These are phyloP conservation scores for Cryptoprocta ferox DNA, from an alignment of 2,797 vertebrate species.

Conservation along the genomic window DNA sequence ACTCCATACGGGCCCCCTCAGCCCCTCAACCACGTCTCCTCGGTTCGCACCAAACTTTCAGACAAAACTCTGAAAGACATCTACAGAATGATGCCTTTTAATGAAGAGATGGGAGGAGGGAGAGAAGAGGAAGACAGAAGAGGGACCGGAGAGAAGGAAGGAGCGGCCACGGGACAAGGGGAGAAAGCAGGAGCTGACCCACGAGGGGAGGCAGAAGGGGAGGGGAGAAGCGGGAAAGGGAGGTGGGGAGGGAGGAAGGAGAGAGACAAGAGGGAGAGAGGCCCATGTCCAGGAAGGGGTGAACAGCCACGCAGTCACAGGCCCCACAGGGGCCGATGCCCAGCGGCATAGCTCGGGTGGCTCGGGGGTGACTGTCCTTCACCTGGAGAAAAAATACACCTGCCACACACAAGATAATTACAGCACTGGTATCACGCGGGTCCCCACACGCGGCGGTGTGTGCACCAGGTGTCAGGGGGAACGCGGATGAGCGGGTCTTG, in stretches of 20 bases:
- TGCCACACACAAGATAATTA: not conserved
- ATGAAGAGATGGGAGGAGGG: not conserved
- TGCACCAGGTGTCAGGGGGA: not conserved
- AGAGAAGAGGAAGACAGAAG: not conserved
- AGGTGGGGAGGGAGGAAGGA: not conserved
- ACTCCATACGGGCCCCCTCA: not conserved
- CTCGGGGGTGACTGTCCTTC: not conserved
- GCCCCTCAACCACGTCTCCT: not conserved
- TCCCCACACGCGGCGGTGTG: not conserved
- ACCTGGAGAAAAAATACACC: conserved; percentile 27
- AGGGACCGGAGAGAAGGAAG: not conserved
- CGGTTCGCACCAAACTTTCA: not conserved
- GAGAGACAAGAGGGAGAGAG: not conserved
- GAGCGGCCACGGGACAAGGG: not conserved
- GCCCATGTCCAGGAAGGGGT: not conserved
- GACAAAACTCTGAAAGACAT: not conserved
- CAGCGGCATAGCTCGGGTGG: not conserved
- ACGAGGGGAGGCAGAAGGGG: not conserved
- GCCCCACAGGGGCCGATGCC: not conserved
- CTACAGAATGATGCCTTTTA: not conserved
- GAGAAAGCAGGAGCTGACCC: not conserved
- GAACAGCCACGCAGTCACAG: not conserved
- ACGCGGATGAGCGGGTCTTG: not conserved
- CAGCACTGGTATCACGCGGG: not conserved
- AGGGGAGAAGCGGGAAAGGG: not conserved